Conservation (phyloP, 2,113 vertebrate genomes). For the Ceyx melanurus region DNA sequence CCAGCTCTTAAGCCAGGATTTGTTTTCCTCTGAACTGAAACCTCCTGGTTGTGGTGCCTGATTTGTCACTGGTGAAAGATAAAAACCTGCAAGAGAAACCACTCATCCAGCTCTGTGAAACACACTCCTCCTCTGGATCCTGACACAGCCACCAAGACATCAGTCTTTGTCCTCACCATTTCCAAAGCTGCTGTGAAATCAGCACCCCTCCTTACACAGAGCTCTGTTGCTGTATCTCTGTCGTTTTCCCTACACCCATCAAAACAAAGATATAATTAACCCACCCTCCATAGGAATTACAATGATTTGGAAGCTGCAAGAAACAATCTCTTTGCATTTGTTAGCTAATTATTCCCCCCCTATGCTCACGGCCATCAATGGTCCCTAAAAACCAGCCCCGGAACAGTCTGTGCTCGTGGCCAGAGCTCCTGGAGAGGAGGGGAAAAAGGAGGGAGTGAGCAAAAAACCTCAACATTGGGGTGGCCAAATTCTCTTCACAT, state of each 20-base stretch:
- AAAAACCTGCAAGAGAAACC: not conserved
- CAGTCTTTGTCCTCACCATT: not conserved
- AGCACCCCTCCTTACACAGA: constrained; percentile 2
- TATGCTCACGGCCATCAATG: constrained; percentile 54
- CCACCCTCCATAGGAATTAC: constrained; percentile 47
- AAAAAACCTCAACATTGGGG: not conserved
- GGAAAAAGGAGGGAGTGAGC: not conserved
- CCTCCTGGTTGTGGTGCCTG: not conserved
- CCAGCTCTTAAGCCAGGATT: not conserved
- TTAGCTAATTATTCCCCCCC: constrained; percentile 54
- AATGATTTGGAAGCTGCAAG: constrained; percentile 52
- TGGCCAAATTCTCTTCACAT: not conserved
- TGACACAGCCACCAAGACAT: not conserved
- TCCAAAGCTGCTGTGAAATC: constrained; percentile 20
- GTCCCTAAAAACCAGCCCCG: constrained; percentile 28
- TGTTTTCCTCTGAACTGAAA: not conserved
- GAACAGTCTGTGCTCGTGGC: constrained; percentile 41
- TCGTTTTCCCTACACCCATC: constrained; percentile 44
- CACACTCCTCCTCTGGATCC: not conserved
- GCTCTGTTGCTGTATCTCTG: constrained; percentile 27
- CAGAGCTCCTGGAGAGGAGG: constrained; percentile 24
- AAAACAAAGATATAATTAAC: constrained; percentile 54
- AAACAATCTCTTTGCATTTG: constrained; percentile 59
- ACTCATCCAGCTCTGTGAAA: not conserved
- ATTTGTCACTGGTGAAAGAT: not conserved